Percentiles rank a stretch among this genome's conserved stretches.
These are phyloP conservation scores for Xenentodon cancila DNA, from an alignment of 2,797 vertebrate genomes.

Conservation along the genomic window DNA sequence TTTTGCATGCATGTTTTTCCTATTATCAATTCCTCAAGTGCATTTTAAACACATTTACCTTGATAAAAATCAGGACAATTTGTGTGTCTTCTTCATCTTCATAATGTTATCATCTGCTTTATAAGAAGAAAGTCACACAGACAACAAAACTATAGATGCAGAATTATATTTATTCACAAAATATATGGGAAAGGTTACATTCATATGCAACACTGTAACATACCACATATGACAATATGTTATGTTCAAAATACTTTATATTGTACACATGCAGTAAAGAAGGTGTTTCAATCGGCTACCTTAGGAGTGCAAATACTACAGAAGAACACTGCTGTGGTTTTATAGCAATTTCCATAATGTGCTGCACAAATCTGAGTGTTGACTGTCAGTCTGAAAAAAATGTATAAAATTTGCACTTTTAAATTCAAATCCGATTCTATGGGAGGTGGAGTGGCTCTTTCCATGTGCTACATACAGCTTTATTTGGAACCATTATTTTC, in stretches of 20 bases:
- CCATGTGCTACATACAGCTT: not conserved
- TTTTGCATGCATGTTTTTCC: too few species aligned
- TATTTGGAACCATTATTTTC: too few species aligned
- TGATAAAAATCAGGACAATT: constrained; percentile 42
- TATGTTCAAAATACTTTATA: constrained; percentile 9
- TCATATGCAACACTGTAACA: constrained; percentile 47
- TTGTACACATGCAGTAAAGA: constrained; percentile 56
- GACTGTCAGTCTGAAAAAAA: constrained; percentile 47
- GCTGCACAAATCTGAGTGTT: constrained; percentile 25
- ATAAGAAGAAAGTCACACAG: constrained; percentile 36
- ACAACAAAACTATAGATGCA: constrained; percentile 23
- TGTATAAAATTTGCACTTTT: constrained; percentile 1
- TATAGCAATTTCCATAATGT: constrained; percentile 20
- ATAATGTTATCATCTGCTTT: constrained; percentile 19
- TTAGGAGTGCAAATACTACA: constrained; percentile 34
- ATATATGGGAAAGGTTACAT: constrained; percentile 41
- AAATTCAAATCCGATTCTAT: constrained; percentile 10
- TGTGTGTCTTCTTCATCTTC: constrained; percentile 19
- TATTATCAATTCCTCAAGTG: too few species aligned
- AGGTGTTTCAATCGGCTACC: constrained; percentile 15
- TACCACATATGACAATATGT: constrained; percentile 32
- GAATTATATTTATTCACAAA: constrained; percentile 62
- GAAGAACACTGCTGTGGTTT: not conserved
- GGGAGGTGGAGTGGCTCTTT: not conserved
- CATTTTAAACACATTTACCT: too few species aligned